Percentiles rank a stretch among this genome's conserved stretches.
phyloP scores from a whole-genome alignment of 2,888 invertebrate species.

The Pyrocoelia pectoralis region DNA sequence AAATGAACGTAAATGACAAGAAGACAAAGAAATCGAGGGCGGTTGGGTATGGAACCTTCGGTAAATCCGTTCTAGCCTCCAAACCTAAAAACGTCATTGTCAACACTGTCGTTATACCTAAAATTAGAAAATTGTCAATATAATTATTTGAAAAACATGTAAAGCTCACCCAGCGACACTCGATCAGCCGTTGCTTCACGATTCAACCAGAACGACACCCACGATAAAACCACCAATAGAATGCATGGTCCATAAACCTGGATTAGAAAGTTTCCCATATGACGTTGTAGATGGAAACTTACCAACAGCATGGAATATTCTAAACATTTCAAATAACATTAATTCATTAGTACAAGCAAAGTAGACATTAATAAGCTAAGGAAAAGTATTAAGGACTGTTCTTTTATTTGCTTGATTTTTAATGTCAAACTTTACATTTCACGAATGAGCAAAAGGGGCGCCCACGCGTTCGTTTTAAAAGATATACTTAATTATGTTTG shows the following conservation, averaged over 20 bases:
- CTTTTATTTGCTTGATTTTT: too few relatives aligned
- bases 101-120: slow-evolving; percentile 83
- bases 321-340: slow-evolving; percentile 52
- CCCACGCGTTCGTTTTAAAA: too few relatives aligned
- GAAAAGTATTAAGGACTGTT: too few relatives aligned
- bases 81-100: slow-evolving; percentile 86
- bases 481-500: too few relatives aligned
- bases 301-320: slow-evolving; percentile 77
- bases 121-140: slow-evolving; percentile 39
- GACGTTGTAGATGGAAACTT: slow-evolving; percentile 79
- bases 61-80: slow-evolving; percentile 81
- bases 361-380: too few relatives aligned
- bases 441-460: too few relatives aligned
- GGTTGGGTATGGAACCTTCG: slow-evolving; percentile 87
- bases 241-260: slow-evolving; percentile 88
- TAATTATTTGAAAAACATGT: too few relatives aligned
- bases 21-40: slow-evolving; percentile 86
- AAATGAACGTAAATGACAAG: slow-evolving; percentile 80
- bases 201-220: slow-evolving; percentile 89
- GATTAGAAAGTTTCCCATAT: slow-evolving; percentile 87
- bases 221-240: slow-evolving; percentile 82
- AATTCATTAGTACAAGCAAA: too few relatives aligned
- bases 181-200: slow-evolving; percentile 85
- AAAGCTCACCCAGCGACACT: slow-evolving; percentile 80
- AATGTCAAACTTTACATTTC: too few relatives aligned